A percentile compares a stretch with the other conserved stretches of the same genome.
phyloP scores from a whole-genome alignment of 2,113 vertebrate species.

The Lophotis ruficrista region DNA sequence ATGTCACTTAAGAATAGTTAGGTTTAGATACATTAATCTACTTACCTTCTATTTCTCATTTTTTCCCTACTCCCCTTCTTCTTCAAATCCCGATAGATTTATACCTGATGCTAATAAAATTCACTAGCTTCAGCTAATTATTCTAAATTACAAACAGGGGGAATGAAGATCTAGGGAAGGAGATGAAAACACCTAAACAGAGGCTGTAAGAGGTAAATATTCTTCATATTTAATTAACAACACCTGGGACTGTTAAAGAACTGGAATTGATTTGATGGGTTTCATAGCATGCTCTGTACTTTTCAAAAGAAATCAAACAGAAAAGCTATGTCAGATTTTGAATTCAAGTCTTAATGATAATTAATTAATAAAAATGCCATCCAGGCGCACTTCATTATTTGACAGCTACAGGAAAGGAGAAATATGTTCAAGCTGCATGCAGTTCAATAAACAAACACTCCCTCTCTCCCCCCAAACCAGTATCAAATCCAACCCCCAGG shows the following conservation, averaged over 20 bases:
- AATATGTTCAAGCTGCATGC: neutral
- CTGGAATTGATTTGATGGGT: neutral
- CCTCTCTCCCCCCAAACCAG: neutral
- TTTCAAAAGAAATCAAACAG: neutral
- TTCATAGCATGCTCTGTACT: neutral
- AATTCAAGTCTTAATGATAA: neutral
- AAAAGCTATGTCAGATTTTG: neutral
- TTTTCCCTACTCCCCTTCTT: neutral
- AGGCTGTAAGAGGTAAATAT: neutral
- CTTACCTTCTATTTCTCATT: neutral
- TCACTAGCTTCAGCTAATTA: neutral
- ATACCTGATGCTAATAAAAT: neutral
- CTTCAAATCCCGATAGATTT: neutral
- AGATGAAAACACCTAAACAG: neutral
- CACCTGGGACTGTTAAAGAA: neutral
- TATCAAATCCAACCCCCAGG: neutral
- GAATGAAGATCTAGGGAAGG: neutral
- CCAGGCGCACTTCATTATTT: neutral
- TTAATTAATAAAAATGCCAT: neutral
- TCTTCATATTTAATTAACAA: neutral
- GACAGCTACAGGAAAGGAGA: neutral
- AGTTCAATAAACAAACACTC: neutral
- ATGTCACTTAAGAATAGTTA: neutral
- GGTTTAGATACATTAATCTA: neutral
- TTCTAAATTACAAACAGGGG: neutral